phyloP scores from a whole-genome alignment of 1,140 invertebrate genomes.

The Chironomus tepperi region DNA sequence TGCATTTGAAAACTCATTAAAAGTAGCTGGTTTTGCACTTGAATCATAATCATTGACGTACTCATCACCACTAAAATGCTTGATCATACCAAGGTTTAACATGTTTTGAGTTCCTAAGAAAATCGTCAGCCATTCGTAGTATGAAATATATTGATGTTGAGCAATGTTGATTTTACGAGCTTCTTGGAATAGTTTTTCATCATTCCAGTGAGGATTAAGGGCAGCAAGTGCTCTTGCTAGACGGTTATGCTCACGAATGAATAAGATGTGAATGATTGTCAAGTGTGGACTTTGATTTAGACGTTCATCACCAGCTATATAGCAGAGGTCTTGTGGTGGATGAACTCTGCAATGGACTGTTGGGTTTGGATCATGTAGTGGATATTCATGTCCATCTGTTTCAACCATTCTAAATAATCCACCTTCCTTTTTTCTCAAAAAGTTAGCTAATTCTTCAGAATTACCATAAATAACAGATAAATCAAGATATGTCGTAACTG shows the following conservation, averaged over 20 bases:
- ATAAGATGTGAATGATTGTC: constrained; percentile 70
- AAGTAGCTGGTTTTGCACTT: constrained; percentile 62
- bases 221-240: constrained; percentile 60
- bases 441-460: constrained; percentile 48
- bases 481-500: constrained; percentile 75
- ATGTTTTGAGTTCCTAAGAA: constrained; percentile 53
- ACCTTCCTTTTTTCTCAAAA: constrained; percentile 54
- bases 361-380: constrained; percentile 55
- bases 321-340: constrained; percentile 54
- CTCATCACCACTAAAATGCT: constrained; percentile 47
- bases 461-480: constrained; percentile 79
- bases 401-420: constrained; percentile 54
- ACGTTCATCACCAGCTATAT: constrained; percentile 65
- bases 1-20: constrained; percentile 78
- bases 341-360: constrained; percentile 52
- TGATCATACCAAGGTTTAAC: constrained; percentile 58
- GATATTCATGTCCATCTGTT: constrained; percentile 55
- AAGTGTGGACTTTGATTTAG: constrained; percentile 81
- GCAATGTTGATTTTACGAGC: constrained; percentile 68
- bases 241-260: constrained; percentile 84
- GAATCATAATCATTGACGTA: constrained; percentile 81
- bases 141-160: constrained; percentile 72
- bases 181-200: constrained; percentile 82
- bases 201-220: constrained; percentile 80
- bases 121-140: constrained; percentile 67